Evolutionary conservation across 2,113 vertebrate genomes (phyloP).

Genomic region (Salvelinus namaycush): DNA sequence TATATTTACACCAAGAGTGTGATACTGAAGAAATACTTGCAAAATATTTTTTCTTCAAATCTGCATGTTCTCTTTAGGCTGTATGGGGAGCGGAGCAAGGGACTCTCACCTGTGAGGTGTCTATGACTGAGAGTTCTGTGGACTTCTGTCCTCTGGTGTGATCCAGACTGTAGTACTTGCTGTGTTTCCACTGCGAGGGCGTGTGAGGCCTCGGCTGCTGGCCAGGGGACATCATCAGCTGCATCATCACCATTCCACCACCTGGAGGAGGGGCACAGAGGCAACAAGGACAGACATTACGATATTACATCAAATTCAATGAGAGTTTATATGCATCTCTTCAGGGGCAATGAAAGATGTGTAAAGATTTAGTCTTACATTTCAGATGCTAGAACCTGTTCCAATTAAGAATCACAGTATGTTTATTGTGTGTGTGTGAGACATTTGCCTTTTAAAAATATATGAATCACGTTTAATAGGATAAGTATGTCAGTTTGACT

Average conservation of each 20-base stretch:
- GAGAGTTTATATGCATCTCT: no score
- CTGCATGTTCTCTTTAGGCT: constrained; percentile 24
- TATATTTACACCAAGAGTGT: constrained; percentile 6
- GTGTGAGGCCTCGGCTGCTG: constrained; percentile 78
- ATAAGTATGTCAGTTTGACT: background rate
- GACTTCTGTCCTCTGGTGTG: constrained; percentile 83
- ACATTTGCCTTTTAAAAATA: background rate
- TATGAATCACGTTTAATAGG: background rate
- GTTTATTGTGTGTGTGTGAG: no score
- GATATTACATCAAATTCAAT: no score
- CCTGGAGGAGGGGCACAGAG: constrained; percentile 62
- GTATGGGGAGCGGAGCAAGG: no score
- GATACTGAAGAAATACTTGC: background rate
- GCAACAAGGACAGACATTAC: background rate
- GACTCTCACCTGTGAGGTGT: constrained; percentile 33
- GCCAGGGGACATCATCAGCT: constrained; percentile 79
- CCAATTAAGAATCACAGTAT: no score
- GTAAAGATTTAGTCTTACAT: constrained; percentile 1
- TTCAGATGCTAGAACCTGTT: background rate
- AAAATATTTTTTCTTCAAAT: background rate
- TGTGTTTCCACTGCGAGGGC: constrained; percentile 82
- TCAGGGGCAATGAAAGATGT: no score
- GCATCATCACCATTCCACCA: constrained; percentile 87
- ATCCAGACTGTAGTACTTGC: constrained; percentile 83
- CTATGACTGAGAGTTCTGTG: constrained; percentile 70